Base-by-base conservation (phyloP, 2,113 vertebrate species). In the Macrotus californicus region DNA sequence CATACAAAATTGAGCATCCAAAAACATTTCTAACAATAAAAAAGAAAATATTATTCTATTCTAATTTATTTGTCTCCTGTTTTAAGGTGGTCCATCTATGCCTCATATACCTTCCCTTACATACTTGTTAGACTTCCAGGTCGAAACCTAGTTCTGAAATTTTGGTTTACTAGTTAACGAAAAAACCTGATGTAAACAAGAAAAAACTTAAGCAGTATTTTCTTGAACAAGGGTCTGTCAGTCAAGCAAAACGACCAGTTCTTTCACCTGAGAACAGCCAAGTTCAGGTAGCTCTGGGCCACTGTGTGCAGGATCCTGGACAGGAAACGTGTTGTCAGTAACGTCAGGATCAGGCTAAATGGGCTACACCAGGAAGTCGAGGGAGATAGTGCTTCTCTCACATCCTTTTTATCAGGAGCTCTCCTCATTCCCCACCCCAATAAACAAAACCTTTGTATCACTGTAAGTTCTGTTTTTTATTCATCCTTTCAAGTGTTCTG, bases 191-290 rank as follows among this genome's bases (percentile, higher is more conserved):
- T 15, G 43, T 64, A 85, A 93, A 69, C 13, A 91, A 90, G 46
- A 91, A 82, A 92, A 88, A 95, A 77, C 18, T 15, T 75, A 36
- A 83, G 48, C 67, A 97, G 81, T 61, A 39, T 31, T 66, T 95
- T 94, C n/a, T 89, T 50, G 41, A 79, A 87, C 64, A 94, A 93
- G 66, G 43, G 88, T 26, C 18, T 79, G 24, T 43, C 16, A n/a
- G 64, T 77, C 26, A 91, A 96, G 22, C 64, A 46, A 70, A 92
- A 84, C 9, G 90, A 93, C 56, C 18, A 31, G 21, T 76, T 72
- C 24, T 82, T 82, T 69, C 73, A 67, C 64, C 34, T 86, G 84
- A 93, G 56, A 86, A 84, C 2, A 92, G 48, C 4, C 24, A 81
- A 72, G 29, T 76, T 85, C 81, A 72, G 24, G 64, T 43, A 39